Evolutionary conservation across 2,113 vertebrate genomes (phyloP).

Genomic region (Ceyx cyanopectus): DNA sequence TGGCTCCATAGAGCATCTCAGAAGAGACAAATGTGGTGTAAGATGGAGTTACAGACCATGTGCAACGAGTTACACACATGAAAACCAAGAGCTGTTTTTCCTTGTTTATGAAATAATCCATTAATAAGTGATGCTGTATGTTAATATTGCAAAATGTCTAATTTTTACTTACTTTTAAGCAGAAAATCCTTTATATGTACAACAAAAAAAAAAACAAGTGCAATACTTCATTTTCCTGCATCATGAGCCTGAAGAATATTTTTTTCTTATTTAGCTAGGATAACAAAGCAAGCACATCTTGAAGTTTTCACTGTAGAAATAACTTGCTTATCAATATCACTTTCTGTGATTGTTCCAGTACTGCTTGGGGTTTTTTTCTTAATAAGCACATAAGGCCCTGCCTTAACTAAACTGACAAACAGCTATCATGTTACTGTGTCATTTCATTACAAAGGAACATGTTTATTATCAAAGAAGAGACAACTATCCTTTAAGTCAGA

Average conservation of each 20-base stretch:
- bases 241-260: not conserved
- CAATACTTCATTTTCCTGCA: not conserved
- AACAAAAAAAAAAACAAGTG: not conserved
- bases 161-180: not conserved
- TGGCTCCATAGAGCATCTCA: not conserved
- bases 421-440: not conserved
- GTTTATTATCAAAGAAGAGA: constrained; percentile 12
- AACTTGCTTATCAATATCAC: not conserved
- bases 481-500: not conserved
- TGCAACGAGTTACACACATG: not conserved
- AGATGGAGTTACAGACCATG: not conserved
- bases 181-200: not conserved
- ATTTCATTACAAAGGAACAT: not conserved
- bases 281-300: not conserved
- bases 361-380: not conserved
- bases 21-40: not conserved
- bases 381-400: not conserved
- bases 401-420: not conserved
- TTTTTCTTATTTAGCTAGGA: not conserved
- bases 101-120: not conserved
- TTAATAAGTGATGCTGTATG: not conserved
- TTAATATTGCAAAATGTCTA: not conserved
- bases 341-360: not conserved
- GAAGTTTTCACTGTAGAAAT: not conserved
- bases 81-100: not conserved